These are phyloP conservation scores for Trimorus sp. DNA, from an alignment of 2,888 invertebrate genomes.

Conservation along the genomic window DNA sequence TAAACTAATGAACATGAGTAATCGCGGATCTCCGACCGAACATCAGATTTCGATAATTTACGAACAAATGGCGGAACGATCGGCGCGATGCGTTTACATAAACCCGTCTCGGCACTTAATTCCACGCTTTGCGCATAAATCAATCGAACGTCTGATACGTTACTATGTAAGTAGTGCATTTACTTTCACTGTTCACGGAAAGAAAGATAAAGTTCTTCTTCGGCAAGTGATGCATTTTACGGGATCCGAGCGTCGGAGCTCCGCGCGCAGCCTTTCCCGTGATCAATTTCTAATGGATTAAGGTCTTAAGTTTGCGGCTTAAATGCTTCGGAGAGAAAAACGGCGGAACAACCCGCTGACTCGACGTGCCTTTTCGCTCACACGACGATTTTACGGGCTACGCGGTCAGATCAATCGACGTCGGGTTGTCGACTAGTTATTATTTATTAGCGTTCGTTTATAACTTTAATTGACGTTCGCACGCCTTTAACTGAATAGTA, in stretches of 20 bases:
- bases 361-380: constrained; percentile 59
- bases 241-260: constrained; percentile 47
- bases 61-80: constrained; percentile 15
- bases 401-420: constrained; percentile 55
- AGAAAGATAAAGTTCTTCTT: constrained; percentile 62
- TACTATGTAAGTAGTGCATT: constrained; percentile 59
- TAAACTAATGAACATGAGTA: too few relatives aligned
- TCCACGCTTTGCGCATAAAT: constrained; percentile 40
- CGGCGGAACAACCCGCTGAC: constrained; percentile 64
- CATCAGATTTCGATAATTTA: constrained; percentile 8
- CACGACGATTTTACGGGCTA: constrained; percentile 29
- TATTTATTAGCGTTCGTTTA: constrained; percentile 48
- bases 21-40: too few relatives aligned
- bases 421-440: constrained; percentile 34
- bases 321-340: constrained; percentile 65
- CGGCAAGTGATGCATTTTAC: constrained; percentile 58
- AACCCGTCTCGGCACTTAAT: constrained; percentile 28
- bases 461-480: constrained; percentile 44
- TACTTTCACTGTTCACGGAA: constrained; percentile 59
- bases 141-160: constrained; percentile 48
- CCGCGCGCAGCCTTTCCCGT: constrained; percentile 46
- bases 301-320: constrained; percentile 65
- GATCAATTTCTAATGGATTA: constrained; percentile 69
- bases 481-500: background rate
- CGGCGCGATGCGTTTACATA: constrained; percentile 19